Percentiles rank a stretch among this genome's conserved stretches.
Conservation (phyloP, 2,888 invertebrate species). For the Plebejus melissa region DNA sequence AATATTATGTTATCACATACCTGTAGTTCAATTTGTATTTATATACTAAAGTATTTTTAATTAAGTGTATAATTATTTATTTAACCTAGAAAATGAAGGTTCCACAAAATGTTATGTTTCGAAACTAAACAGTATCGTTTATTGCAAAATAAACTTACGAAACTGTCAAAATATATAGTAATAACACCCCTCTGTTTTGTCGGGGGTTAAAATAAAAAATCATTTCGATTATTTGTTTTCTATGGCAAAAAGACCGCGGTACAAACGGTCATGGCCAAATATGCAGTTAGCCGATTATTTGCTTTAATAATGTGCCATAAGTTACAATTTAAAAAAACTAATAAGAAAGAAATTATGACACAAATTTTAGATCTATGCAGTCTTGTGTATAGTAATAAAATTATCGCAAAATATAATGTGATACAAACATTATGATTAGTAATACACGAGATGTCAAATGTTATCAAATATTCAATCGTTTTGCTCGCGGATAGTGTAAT, state of each 20-base stretch:
- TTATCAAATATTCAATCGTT: constrained; percentile 3
- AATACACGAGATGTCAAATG: constrained; percentile 12
- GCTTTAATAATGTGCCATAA: no score
- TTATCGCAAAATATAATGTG: not conserved
- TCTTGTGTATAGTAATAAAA: not conserved
- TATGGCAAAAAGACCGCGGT: no score
- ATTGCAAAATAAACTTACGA: not conserved
- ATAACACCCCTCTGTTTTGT: no score
- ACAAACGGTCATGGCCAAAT: no score
- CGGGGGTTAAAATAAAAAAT: no score
- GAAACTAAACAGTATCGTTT: not conserved
- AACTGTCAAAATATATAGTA: not conserved
- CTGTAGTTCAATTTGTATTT: not conserved
- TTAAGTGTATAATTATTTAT: no score
- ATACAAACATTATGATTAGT: constrained; percentile 27
- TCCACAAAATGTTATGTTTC: no score
- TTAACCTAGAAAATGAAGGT: not conserved
- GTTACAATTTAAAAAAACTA: no score
- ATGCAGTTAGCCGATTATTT: no score
- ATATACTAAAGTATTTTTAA: no score
- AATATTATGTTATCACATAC: not conserved
- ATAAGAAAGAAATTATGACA: not conserved
- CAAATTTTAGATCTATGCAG: not conserved
- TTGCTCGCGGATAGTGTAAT: not conserved
- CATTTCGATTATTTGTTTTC: no score